A percentile compares a stretch with the other conserved stretches of the same genome.
Evolutionary conservation across 1,140 invertebrate species (phyloP).

Genomic region (Drosophila punjabiensis): DNA sequence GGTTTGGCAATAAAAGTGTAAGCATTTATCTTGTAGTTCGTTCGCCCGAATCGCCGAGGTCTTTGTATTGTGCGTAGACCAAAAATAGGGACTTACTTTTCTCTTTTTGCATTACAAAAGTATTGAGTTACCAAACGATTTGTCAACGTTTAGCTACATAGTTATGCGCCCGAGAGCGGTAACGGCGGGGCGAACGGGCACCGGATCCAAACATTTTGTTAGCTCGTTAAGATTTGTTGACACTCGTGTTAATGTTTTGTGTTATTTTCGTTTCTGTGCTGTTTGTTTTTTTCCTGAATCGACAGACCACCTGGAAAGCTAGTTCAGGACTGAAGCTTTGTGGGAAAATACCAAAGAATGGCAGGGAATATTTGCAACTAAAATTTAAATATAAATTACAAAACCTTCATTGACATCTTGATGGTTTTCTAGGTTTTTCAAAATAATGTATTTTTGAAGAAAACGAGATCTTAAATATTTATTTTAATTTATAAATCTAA

Average conservation of each 20-base stretch:
- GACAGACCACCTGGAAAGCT: slow-evolving; percentile 43
- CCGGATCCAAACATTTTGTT: slow-evolving; percentile 60
- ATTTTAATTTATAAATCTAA: background rate
- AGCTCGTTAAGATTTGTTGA: slow-evolving; percentile 77
- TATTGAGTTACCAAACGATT: slow-evolving; percentile 80
- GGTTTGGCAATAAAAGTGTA: slow-evolving; percentile 78
- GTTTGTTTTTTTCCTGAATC: slow-evolving; percentile 24
- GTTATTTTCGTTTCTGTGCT: slow-evolving; percentile 43
- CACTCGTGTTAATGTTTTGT: slow-evolving; percentile 73
- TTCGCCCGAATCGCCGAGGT: slow-evolving; percentile 38
- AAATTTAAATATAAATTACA: background rate
- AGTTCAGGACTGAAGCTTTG: background rate
- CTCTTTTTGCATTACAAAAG: slow-evolving; percentile 77
- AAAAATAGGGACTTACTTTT: slow-evolving; percentile 65
- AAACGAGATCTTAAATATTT: background rate
- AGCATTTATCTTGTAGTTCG: slow-evolving; percentile 77
- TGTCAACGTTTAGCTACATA: slow-evolving; percentile 71
- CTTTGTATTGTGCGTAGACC: slow-evolving; percentile 67
- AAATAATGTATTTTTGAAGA: background rate
- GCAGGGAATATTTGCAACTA: background rate
- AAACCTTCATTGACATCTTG: background rate
- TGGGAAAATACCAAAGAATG: slow-evolving; percentile 5
- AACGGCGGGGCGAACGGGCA: slow-evolving; percentile 8
- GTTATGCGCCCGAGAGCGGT: slow-evolving; percentile 26
- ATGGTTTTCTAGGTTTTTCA: background rate